phyloP scores from a whole-genome alignment of 2,888 invertebrate genomes.

The Anorthoa munda region DNA sequence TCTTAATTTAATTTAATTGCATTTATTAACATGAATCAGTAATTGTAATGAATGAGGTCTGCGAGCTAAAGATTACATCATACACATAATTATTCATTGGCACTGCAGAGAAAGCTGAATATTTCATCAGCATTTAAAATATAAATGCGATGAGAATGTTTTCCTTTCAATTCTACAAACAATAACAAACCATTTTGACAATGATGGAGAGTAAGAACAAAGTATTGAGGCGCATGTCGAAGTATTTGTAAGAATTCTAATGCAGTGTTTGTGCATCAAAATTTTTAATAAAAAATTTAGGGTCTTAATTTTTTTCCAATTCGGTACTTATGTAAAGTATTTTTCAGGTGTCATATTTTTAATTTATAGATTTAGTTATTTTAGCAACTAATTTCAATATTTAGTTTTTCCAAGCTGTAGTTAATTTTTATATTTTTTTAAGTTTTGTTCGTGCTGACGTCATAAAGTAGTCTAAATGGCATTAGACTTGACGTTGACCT shows the following conservation, averaged over 20 bases:
- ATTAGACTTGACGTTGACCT: too few species aligned
- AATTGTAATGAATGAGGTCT: constrained; percentile 10
- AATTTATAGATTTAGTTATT: too few species aligned
- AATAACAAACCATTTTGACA: background rate
- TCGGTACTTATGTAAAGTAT: too few species aligned
- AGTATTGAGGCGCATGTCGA: background rate
- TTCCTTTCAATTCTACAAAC: background rate
- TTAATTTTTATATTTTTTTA: too few species aligned
- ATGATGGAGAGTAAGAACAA: background rate
- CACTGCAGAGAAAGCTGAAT: constrained; percentile 22
- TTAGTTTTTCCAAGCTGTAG: too few species aligned
- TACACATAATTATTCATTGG: constrained; percentile 19
- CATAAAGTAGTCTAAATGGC: too few species aligned
- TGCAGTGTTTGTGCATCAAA: background rate
- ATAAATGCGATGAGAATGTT: constrained; percentile 7
- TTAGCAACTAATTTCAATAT: too few species aligned
- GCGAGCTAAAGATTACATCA: constrained; percentile 11
- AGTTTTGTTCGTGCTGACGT: too few species aligned
- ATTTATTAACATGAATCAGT: constrained; percentile 1
- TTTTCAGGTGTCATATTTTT: too few species aligned
- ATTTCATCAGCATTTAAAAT: constrained; percentile 24
- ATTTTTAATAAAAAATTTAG: too few species aligned
- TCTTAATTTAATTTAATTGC: constrained; percentile 15
- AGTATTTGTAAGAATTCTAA: background rate
- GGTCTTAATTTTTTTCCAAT: too few species aligned